Base-by-base conservation (phyloP, 2,797 vertebrate genomes). In the Neostethus bicornis region DNA sequence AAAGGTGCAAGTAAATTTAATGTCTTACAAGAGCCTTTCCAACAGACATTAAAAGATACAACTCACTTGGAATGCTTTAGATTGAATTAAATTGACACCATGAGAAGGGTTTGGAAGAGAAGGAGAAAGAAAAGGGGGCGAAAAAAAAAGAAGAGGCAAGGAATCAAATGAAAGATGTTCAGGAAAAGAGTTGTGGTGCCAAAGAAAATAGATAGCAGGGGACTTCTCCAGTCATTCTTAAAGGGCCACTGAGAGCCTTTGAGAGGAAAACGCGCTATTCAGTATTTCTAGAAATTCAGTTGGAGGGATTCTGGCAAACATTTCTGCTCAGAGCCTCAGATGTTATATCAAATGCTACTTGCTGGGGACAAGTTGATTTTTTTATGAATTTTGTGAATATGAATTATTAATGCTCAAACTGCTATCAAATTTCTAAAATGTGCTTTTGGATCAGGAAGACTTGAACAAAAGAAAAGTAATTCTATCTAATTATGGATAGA, bases 131-230 rank as follows among this genome's bases (percentile, higher is more conserved):
- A 78, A 85, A 51, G 67, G 63, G n/a, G n/a, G n/a, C n/a, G n/a
- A n/a, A n/a, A n/a, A 29, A 48, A 51, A 51, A 79, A 52, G 90
- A 89, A 90, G 90, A 90, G 90, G 88, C 90, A 90, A 68, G 78
- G 84, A 92, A 93, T 87, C 92, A 93, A 95, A 96, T 94, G 93
- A 93, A 94, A 80, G 91, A 93, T 92, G 90, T 94, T 92, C 91
- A 93, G 95, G n/a, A 93, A 91, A 84, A 88, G 86, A 94, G 90
- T 81, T 77, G 88, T 84, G 89, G 90, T 78, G 92, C 94, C 94
- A 97, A 95, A 91, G 88, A 93, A 96, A 96, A 95, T 90, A 94
- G 82, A 92, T 90, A 87, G 87, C 86, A 83, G 83, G 89, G 84
- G 87, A 87, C 75, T 84, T 83, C 85, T 85, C 73, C 83, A 79